Evolutionary conservation across 2,113 vertebrate genomes (phyloP).

Genomic region (Dicentrarchus labrax): DNA sequence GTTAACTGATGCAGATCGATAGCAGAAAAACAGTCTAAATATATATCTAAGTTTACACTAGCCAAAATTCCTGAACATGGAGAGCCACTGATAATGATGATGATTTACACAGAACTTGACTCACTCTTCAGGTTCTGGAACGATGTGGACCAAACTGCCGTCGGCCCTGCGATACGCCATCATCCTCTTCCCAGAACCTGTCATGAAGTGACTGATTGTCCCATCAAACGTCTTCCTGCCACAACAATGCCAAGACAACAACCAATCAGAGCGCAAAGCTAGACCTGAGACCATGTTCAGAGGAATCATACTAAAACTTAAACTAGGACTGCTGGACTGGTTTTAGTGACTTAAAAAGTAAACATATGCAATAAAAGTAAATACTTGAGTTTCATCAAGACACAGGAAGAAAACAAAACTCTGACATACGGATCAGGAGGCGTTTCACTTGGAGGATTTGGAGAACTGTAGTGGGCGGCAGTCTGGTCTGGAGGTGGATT

Average conservation of each 20-base stretch:
- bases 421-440: slow-evolving; percentile 67
- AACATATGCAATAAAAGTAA: background rate
- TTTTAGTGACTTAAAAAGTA: no score
- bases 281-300: no score
- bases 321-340: no score
- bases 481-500: slow-evolving; percentile 1
- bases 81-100: no score
- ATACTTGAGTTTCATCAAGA: background rate
- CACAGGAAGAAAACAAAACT: background rate
- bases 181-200: slow-evolving; percentile 82
- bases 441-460: slow-evolving; percentile 63
- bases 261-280: slow-evolving; percentile 23
- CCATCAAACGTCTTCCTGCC: slow-evolving; percentile 67
- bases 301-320: no score
- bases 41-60: no score
- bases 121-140: slow-evolving; percentile 87
- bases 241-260: background rate
- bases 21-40: no score
- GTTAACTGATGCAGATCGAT: no score
- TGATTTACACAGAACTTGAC: slow-evolving; percentile 66
- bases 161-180: slow-evolving; percentile 86
- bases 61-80: no score
- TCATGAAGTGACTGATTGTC: slow-evolving; percentile 76
- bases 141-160: slow-evolving; percentile 77
- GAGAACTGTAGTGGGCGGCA: slow-evolving; percentile 63